Conservation (phyloP, 2,797 vertebrate genomes). For the Sarcophilus harrisii region DNA sequence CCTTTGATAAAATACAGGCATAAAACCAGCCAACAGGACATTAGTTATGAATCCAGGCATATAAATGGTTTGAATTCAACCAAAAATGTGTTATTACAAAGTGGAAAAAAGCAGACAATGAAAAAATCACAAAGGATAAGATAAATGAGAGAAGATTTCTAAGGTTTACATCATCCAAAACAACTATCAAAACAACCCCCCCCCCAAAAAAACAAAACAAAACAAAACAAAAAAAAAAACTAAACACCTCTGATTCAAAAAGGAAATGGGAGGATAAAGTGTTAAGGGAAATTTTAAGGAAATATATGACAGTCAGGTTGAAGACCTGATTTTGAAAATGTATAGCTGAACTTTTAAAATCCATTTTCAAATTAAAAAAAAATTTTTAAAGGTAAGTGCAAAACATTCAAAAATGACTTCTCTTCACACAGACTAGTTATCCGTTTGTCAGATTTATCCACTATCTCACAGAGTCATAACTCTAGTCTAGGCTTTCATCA, state of each 20-base stretch:
- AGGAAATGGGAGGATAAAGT: not conserved
- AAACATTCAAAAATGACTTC: slow-evolving; percentile 6
- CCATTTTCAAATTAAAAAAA: slow-evolving; percentile 50
- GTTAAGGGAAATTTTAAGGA: not conserved
- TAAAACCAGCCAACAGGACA: slow-evolving; percentile 58
- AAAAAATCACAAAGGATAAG: slow-evolving; percentile 63
- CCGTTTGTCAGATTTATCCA: not conserved
- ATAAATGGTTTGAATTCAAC: slow-evolving; percentile 69
- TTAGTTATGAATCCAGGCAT: slow-evolving; percentile 56
- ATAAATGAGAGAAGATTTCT: slow-evolving; percentile 44
- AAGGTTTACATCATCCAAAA: slow-evolving; percentile 31
- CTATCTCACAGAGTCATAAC: not conserved
- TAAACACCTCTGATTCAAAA: not conserved
- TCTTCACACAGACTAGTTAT: not conserved
- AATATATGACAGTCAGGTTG: slow-evolving; percentile 5
- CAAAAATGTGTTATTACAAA: slow-evolving; percentile 58
- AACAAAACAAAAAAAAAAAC: not conserved
- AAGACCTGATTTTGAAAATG: slow-evolving; percentile 8
- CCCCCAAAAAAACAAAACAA: slow-evolving; percentile 11
- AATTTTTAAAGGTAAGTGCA: not conserved
- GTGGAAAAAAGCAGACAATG: slow-evolving; percentile 37
- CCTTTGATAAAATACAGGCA: slow-evolving; percentile 61
- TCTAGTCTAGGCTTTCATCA: not conserved
- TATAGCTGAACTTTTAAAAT: not conserved
- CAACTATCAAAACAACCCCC: slow-evolving; percentile 36